These are phyloP conservation scores for Callopanchax toddi DNA, from an alignment of 2,113 vertebrate genomes.

Conservation along the genomic window DNA sequence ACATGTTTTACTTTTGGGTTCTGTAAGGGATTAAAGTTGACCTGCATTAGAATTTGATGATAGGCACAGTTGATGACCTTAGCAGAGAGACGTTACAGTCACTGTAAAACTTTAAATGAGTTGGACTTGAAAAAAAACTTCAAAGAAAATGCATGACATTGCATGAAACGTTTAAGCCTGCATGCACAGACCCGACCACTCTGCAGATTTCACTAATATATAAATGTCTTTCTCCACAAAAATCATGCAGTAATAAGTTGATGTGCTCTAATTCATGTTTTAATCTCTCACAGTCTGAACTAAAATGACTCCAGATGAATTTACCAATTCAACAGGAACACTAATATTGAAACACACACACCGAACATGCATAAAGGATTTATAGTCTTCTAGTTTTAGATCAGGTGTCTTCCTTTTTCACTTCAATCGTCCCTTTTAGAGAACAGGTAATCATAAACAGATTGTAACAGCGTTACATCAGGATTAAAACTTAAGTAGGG, in stretches of 20 bases:
- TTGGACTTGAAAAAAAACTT: constrained; percentile 40
- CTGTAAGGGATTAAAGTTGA: constrained; percentile 36
- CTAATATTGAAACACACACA: not conserved
- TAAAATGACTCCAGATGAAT: too few relatives aligned
- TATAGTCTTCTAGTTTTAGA: not conserved
- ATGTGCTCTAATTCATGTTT: too few relatives aligned
- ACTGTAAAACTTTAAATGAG: constrained; percentile 40
- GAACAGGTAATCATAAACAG: too few relatives aligned
- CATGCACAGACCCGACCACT: constrained; percentile 27
- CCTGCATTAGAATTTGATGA: constrained; percentile 44
- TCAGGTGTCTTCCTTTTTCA: constrained; percentile 48
- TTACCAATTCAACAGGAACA: not conserved
- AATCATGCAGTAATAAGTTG: constrained; percentile 3
- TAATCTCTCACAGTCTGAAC: too few relatives aligned
- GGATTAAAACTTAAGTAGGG: too few relatives aligned
- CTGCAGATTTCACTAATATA: not conserved
- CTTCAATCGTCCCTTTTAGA: constrained; percentile 51
- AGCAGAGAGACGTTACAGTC: constrained; percentile 6
- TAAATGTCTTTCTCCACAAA: not conserved
- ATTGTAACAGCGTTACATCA: too few relatives aligned
- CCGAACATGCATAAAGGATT: constrained; percentile 4
- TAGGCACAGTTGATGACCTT: constrained; percentile 20
- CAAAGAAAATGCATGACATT: constrained; percentile 38
- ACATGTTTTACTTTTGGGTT: constrained; percentile 19
- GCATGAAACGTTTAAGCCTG: constrained; percentile 24